Base-by-base conservation (phyloP, 2,797 vertebrate genomes). In the Eospalax fontanierii region DNA sequence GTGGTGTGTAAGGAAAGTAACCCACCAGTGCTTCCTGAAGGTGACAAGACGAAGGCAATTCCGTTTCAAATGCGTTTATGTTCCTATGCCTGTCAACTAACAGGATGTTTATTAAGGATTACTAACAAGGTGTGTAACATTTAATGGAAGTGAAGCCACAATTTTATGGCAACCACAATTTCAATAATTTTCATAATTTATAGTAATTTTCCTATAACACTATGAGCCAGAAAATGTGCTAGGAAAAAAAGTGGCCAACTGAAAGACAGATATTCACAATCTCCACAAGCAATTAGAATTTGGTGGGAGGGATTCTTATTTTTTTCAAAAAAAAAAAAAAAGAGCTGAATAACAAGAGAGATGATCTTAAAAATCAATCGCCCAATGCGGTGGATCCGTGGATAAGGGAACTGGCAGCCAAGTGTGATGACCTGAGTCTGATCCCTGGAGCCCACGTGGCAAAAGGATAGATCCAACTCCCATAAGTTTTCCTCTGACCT, bases 131-230 rank as follows among this genome's bases (percentile, higher is more conserved):
- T 46, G n/a, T 65, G 80, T 50, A 50, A 93, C n/a, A 38, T 19
- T 59, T 40, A 90, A 93, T 38, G 40, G 70, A 40, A 90, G 22
- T 79, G 71, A 54, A 54, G 19, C 73, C 68, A 86, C 18, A 89
- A 66, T 65, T 54, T 90, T 88, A 75, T 65, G 28, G 33, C 75
- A 63, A 91, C 76, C 1, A 38, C 90, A 84, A 92, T 75, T 84
- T 87, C 30, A 74, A 75, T 5, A 80, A 94, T 59, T 63, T 91
- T 93, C 86, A n/a, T n/a, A n/a, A n/a, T n/a, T n/a, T n/a, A n/a
- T n/a, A n/a, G n/a, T n/a, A n/a, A n/a, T n/a, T n/a, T n/a, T n/a
- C n/a, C n/a, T 68, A 59, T 78, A 19, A 82, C 24, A 71, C 3
- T 19, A 40, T 57, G 24, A 35, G 4, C 12, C 57, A 68, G 18